phyloP scores from a whole-genome alignment of 2,797 vertebrate genomes.

The Bovichtus diacanthus region DNA sequence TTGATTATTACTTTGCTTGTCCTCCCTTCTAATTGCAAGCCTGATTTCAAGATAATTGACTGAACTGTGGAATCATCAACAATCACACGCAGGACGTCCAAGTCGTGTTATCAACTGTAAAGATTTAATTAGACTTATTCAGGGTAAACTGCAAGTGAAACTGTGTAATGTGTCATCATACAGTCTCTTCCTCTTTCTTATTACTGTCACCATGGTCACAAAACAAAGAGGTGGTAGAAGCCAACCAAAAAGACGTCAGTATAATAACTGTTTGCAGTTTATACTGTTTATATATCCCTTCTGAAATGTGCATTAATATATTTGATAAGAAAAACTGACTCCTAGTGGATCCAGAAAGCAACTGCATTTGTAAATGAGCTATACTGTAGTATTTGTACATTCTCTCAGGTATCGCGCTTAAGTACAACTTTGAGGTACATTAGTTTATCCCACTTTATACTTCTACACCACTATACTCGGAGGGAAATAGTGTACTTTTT shows the following conservation, averaged over 20 bases:
- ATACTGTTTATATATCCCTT: background rate
- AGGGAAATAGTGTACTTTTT: background rate
- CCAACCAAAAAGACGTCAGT: background rate
- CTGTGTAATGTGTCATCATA: background rate
- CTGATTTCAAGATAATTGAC: conserved; percentile 45
- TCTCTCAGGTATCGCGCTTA: no score
- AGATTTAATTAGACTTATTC: conserved; percentile 6
- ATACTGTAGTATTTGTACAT: background rate
- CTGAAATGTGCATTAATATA: background rate
- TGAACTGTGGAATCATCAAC: conserved; percentile 41
- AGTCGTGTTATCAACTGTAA: conserved; percentile 8
- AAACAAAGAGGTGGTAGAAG: background rate
- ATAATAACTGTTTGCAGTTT: background rate
- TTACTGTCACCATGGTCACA: background rate
- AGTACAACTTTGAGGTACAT: no score
- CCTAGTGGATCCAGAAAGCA: conserved; percentile 60
- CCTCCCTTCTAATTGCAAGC: conserved; percentile 73
- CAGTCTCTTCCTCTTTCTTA: background rate
- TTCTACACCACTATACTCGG: background rate
- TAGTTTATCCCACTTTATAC: background rate
- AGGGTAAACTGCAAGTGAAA: background rate
- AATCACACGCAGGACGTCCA: conserved; percentile 66
- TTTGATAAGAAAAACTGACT: conserved; percentile 64
- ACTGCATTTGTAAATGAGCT: conserved; percentile 41
- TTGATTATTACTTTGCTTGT: conserved; percentile 84